A percentile compares a stretch with the other conserved stretches of the same genome.
phyloP scores from a whole-genome alignment of 2,797 vertebrate genomes.

The Cyclura pinguis region DNA sequence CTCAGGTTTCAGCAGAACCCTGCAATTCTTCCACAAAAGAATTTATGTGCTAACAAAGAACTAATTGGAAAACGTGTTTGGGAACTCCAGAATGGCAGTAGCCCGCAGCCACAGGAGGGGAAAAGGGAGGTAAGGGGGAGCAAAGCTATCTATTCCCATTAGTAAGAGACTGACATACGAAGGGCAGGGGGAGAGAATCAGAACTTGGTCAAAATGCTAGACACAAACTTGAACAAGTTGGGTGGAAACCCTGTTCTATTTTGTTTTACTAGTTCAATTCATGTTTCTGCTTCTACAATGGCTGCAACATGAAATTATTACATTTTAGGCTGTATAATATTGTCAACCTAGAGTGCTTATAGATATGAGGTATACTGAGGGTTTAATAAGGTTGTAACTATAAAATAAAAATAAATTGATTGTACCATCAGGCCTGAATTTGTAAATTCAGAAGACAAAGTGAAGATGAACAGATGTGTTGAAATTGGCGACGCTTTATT shows the following conservation, averaged over 20 bases:
- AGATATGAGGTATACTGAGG: neutral
- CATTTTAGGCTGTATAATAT: neutral
- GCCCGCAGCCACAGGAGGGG: neutral
- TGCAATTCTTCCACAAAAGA: slow-evolving; percentile 53
- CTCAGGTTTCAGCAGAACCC: slow-evolving; percentile 63
- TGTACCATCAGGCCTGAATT: neutral
- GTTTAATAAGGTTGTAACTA: neutral
- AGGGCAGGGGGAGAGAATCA: neutral
- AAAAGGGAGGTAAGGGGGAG: neutral
- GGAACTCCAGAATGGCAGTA: neutral
- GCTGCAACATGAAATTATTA: neutral
- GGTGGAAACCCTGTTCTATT: too few species aligned
- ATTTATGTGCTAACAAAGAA: slow-evolving; percentile 46
- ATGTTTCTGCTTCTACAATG: neutral
- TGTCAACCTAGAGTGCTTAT: neutral
- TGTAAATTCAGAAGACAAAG: neutral
- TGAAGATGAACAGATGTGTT: neutral
- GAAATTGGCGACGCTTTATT: neutral
- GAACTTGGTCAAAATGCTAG: neutral
- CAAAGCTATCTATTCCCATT: neutral
- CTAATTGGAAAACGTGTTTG: slow-evolving; percentile 39
- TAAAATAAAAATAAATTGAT: neutral
- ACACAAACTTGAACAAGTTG: neutral
- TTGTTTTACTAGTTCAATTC: neutral
- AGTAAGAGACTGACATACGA: neutral